Evolutionary conservation across 2,888 invertebrate species (phyloP), one percentile per base, ranked within the genome.

Genomic region (Monochamus alternatus): DNA sequence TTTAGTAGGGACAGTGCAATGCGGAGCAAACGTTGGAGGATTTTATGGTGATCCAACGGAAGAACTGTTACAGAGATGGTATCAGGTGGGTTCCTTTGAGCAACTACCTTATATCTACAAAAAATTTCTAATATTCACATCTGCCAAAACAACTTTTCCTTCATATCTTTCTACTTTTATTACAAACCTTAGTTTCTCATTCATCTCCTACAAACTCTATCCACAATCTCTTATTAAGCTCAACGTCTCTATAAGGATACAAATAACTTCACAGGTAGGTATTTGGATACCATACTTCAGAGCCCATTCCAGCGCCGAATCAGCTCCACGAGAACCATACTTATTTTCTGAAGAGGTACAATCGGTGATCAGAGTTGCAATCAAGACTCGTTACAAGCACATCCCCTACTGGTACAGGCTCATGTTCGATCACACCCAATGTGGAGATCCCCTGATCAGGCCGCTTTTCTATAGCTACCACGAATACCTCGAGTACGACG

Each of bases 11-110:
- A 92, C 98, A 82, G 95, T 96, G 0, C 97, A 98, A 90, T 93
- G 93, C 81, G 99, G 99, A 5, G 97, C 98, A 8, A 99, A 99
- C 89, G 94, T 99, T 38, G 98, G 97, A 7, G 99, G 99, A 0
- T 99, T 99, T 91, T 98, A 98, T 90, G 94, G 94, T 76, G 96
- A 97, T 88, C 98, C 98, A 0, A 96, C 97, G 79, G 89, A 93
- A 0, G 97, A 99, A 87, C 91, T 99, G 14, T 91, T 98, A 84
- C 92, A 95, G 38, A 91, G 99, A 75, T 87, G 85, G 86, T 88
- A 85, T 1, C 89, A 97, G 92, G 94, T 94, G 84, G 66, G 8
- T 2, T 47, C n/a, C n/a, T n/a, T n/a, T n/a, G n/a, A n/a, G n/a
- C n/a, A n/a, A n/a, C n/a, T n/a, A n/a, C n/a, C n/a, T n/a, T n/a